A percentile compares a stretch with the other conserved stretches of the same genome.
phyloP scores from a whole-genome alignment of 2,888 invertebrate genomes.

The Xylocampa areola region DNA sequence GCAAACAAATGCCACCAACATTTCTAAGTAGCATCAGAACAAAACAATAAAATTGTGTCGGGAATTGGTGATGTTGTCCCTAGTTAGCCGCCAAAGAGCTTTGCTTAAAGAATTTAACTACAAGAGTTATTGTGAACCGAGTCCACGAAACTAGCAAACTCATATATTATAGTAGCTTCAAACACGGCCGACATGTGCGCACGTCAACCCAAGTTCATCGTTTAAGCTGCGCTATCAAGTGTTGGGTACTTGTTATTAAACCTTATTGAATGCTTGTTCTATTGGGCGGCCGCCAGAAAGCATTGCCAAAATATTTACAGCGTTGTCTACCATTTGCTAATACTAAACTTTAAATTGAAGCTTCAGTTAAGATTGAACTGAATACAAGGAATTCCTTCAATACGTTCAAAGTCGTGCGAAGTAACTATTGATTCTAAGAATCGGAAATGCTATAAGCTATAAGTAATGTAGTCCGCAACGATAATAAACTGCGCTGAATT shows the following conservation, averaged over 20 bases:
- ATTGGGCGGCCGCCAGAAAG: slow-evolving; percentile 79
- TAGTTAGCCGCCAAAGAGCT: slow-evolving; percentile 66
- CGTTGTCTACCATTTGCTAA: slow-evolving; percentile 73
- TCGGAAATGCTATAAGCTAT: slow-evolving; percentile 25
- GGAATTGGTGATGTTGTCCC: slow-evolving; percentile 63
- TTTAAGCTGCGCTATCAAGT: slow-evolving; percentile 52
- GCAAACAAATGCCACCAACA: slow-evolving; percentile 45
- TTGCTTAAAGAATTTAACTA: slow-evolving; percentile 72
- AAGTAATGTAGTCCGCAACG: slow-evolving; percentile 28
- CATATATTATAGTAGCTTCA: slow-evolving; percentile 41
- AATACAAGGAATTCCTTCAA: slow-evolving; percentile 57
- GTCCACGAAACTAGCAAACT: slow-evolving; percentile 40
- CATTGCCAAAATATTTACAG: slow-evolving; percentile 81
- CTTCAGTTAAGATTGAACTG: slow-evolving; percentile 67
- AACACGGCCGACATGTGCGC: slow-evolving; percentile 37
- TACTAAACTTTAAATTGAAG: slow-evolving; percentile 66
- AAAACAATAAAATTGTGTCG: slow-evolving; percentile 67
- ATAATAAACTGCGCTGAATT: slow-evolving; percentile 39
- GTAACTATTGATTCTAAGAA: slow-evolving; percentile 53
- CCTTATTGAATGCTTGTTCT: slow-evolving; percentile 68
- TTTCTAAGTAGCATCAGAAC: slow-evolving; percentile 30
- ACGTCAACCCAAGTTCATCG: slow-evolving; percentile 43
- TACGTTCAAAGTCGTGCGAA: slow-evolving; percentile 38
- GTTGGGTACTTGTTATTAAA: slow-evolving; percentile 55
- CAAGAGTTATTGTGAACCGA: slow-evolving; percentile 56